Conservation (phyloP, 2,113 vertebrate species). For the Onychorhynchus coronatus region DNA sequence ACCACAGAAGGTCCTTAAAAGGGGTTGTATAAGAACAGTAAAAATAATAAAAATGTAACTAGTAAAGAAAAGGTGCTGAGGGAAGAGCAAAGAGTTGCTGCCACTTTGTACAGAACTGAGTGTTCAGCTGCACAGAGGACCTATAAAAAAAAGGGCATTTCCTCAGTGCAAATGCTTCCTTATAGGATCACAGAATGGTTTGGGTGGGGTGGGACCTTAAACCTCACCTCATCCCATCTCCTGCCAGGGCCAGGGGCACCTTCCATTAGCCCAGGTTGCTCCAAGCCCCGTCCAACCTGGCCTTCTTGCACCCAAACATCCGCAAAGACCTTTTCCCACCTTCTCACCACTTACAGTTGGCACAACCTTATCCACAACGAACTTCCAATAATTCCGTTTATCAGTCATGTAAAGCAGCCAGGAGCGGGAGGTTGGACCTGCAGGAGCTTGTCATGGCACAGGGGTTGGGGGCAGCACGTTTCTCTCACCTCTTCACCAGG, state of each 20-base stretch:
- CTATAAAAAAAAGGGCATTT: background rate
- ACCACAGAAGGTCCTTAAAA: background rate
- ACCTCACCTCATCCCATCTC: background rate
- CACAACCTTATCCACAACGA: background rate
- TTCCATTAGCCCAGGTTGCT: background rate
- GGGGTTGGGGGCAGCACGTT: background rate
- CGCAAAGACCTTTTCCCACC: accelerated
- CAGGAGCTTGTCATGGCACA: accelerated
- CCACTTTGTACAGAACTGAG: background rate
- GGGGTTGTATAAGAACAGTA: background rate
- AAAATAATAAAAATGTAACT: background rate
- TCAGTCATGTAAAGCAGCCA: accelerated
- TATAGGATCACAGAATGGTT: background rate
- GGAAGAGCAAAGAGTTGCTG: too few relatives aligned
- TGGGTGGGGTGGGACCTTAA: background rate
- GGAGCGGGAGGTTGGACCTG: background rate
- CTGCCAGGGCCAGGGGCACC: background rate
- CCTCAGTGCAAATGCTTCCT: accelerated
- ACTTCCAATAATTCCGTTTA: background rate
- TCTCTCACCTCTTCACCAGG: background rate
- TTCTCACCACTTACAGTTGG: background rate
- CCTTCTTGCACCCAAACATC: accelerated
- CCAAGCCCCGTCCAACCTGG: background rate
- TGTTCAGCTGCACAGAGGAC: background rate
- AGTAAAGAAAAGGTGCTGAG: background rate